Evolutionary conservation across 2,888 invertebrate genomes (phyloP), one percentile per base, ranked within the genome.

Genomic region (Drosophila fungiperda): DNA sequence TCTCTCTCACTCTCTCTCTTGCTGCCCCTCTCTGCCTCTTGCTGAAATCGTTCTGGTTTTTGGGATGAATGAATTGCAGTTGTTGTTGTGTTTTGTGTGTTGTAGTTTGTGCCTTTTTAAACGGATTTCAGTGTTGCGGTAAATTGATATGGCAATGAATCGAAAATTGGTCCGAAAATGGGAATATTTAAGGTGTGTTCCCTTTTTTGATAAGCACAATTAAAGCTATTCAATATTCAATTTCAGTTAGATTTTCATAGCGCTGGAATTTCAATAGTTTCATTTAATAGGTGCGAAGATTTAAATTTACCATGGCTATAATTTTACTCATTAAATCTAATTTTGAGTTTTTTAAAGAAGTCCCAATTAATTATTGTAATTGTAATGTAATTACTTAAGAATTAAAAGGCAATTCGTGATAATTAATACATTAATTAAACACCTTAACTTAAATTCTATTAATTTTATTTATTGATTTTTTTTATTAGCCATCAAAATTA

Each of bases 101-200:
- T 50, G 65, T 54, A 53, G 52, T 65, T 66, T 60, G 65, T 75
- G 49, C 58, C 65, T 35, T 76, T 82, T 60, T 62, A 60, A 49
- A 59, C 57, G 68, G 55, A 68, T 71, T 70, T 66, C 57, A 66
- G 71, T 69, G 57, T 64, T 78, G 48, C 68, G 83, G 90, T 80
- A 83, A 88, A 88, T 80, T 90, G 83, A 90, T 83, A 90, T 68
- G 76, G 68, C 68, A 65, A 88, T 86, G 86, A 68, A 79, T 87
- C 65, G 65, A 68, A 78, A 73, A 68, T 78, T 66, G 48, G 35
- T 54, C 52, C 52, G 55, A 42, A 61, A 74, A 61, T 57, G 48
- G 40, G 36, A 40, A 65, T 66, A 60, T 38, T 20, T 57, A 40
- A 78, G 76, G 70, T 68, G 66, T 57, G 68, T 69, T 54, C 68